Base-by-base conservation (phyloP, 1,140 invertebrate genomes). In the Drosophila sechellia region DNA sequence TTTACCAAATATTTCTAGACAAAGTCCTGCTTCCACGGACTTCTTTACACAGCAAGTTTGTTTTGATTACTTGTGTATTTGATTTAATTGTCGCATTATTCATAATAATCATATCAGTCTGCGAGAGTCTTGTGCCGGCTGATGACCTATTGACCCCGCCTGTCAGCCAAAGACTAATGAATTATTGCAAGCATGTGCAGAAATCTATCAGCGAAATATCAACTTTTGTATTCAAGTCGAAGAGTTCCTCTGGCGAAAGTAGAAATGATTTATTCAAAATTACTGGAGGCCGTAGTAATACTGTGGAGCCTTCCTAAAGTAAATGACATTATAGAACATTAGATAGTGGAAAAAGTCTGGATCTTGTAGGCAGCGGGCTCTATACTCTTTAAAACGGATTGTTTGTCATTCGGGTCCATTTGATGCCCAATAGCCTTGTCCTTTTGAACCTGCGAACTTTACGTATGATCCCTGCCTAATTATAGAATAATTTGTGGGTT, bases 131-230 rank as follows among this genome's bases (percentile, higher is more conserved):
- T 37, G 2, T 63, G 12, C 13, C 25, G 34, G 22, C 17, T 64
- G 69, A 73, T 72, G 69, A 45, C 68, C 46, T 34, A 15, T 3
- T 58, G 69, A 79, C 71, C 79, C 42, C 8, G 27, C 46, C 81
- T 87, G 83, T 86, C 83, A 79, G 52, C 10, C 20, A 22, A 12
- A 53, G 42, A 27, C 31, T n/a, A 35, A 81, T 86, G 70, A 86
- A 81, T 87, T 86, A 87, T 86, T 52, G 70, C 78, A 81, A 87
- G 43, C 81, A 87, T 86, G 83, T 86, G 81, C 81, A 81, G 68
- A 86, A 86, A 87, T 87, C 81, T 81, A 81, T 81, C 63, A 85
- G 57, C 50, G 49, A 61, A 81, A 78, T 80, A 76, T 76, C 49
- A 77, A 57, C 57, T 73, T 77, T 61, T 46, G 66, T 65, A 70